Base-by-base conservation (phyloP, 1,140 invertebrate genomes). In the Druon quercuslanigerum region DNA sequence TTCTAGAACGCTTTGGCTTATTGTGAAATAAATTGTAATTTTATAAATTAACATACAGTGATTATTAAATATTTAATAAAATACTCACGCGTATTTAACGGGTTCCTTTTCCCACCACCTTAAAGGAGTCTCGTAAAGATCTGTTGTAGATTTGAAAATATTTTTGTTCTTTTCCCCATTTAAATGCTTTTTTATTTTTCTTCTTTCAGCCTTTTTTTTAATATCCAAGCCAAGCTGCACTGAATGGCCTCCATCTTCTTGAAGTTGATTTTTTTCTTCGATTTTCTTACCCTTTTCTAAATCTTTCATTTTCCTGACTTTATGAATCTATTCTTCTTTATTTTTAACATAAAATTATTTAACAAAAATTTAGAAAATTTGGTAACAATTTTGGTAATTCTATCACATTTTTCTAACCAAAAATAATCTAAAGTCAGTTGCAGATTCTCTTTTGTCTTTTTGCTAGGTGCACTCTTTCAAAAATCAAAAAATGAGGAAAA, bases 81-180 rank as follows among this genome's bases (percentile, higher is more conserved):
- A 40, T 73, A 87, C 87, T 85, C 79, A 88, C 87, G 87, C 85
- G 76, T 88, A 88, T 87, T 86, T 87, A 8, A 87, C 79, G 11
- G 81, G 84, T 11, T 84, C 72, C 11, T 40, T 52, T 66, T 88
- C 86, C 87, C 87, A 88, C 87, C 87, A 88, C 20, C 60, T 75
- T 6, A 87, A 52, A 9, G 76, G 78, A 50, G 73, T 56, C 1
- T 85, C 83, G 33, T 84, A 75, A 11, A 83, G 85, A 80, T 88
- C 87, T 19, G 71, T 73, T 51, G 76, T 82, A 12, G 79, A 79
- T 71, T 7, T 16, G 6, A 86, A 80, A 71, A 82, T 76, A 56
- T 57, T 79, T 11, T 79, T 75, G 16, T 77, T 46, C 5, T 66
- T 33, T 73, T 51, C 11, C 20, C n/a, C 13, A 66, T n/a, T 66